Percentiles rank a stretch among this genome's conserved stretches.
Conservation (phyloP, 1,140 invertebrate genomes). For the Aleiodes sp. region DNA sequence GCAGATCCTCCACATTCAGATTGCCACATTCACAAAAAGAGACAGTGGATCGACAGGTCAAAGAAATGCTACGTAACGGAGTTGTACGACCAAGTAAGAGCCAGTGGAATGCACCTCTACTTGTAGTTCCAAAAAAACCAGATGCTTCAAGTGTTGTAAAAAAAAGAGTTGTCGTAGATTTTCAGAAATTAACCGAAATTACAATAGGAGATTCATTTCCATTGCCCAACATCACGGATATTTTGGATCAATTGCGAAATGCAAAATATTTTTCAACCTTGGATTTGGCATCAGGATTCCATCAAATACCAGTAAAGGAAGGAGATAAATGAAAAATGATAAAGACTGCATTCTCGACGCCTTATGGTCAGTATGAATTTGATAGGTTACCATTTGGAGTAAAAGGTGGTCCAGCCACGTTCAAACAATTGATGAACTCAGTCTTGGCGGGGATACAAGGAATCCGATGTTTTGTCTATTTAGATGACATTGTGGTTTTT, state of each 20-base stretch:
- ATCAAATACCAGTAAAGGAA: not conserved
- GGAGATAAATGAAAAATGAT: not conserved
- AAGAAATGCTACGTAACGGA: not conserved
- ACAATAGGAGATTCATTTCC: conserved; percentile 15
- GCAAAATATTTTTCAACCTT: conserved; percentile 5
- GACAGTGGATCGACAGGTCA: not conserved
- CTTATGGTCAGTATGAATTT: conserved; percentile 1
- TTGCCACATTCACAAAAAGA: not conserved
- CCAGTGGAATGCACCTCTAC: not conserved
- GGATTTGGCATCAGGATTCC: not conserved
- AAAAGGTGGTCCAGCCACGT: not conserved
- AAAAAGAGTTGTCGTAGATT: not conserved
- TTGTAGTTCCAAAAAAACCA: not conserved
- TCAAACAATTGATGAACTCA: not conserved
- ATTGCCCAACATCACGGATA: not conserved
- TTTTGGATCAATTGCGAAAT: not conserved
- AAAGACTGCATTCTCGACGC: conserved; percentile 14
- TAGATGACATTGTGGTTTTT: conserved; percentile 14
- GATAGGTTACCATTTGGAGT: conserved; percentile 4
- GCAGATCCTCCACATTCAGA: not conserved
- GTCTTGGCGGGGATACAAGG: not conserved
- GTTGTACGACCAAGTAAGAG: not conserved
- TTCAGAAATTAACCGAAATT: not conserved
- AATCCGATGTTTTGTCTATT: not conserved
- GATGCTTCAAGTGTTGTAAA: not conserved